Conservation (phyloP, 2,113 vertebrate genomes). For the Ahaetulla prasina region DNA sequence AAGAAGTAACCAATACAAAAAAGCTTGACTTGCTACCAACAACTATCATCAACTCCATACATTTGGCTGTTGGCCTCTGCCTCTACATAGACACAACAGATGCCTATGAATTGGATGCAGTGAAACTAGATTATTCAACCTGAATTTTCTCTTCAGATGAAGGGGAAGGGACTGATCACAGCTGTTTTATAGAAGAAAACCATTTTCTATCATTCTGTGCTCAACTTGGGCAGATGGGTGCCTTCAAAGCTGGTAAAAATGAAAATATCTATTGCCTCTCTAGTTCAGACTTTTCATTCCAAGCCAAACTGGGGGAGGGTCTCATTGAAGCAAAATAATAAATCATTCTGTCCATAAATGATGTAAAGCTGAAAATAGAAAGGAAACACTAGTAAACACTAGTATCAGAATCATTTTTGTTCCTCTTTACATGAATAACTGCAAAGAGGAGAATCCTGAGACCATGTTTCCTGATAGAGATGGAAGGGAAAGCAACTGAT, state of each 20-base stretch:
- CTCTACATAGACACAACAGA: not conserved
- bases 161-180: not conserved
- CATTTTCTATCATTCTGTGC: slow-evolving; percentile 9
- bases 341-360: not conserved
- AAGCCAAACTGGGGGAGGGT: not conserved
- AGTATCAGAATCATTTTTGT: not conserved
- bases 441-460: not conserved
- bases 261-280: not conserved
- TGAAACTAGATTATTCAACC: not conserved
- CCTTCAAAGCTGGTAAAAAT: not conserved
- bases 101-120: not conserved
- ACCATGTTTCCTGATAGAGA: not conserved
- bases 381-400: not conserved
- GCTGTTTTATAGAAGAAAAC: slow-evolving; percentile 7
- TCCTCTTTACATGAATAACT: not conserved
- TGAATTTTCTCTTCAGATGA: not conserved
- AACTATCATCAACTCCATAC: not conserved
- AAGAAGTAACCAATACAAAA: not conserved
- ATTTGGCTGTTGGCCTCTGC: not conserved
- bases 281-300: not conserved
- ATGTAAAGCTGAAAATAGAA: not conserved
- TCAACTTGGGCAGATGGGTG: slow-evolving; percentile 15
- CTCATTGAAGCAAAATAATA: not conserved
- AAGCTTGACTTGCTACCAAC: not conserved
- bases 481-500: not conserved